Percentiles rank a stretch among this genome's conserved stretches.
Conservation (phyloP, 2,113 vertebrate species). For the Genyomyrus donnyi region DNA sequence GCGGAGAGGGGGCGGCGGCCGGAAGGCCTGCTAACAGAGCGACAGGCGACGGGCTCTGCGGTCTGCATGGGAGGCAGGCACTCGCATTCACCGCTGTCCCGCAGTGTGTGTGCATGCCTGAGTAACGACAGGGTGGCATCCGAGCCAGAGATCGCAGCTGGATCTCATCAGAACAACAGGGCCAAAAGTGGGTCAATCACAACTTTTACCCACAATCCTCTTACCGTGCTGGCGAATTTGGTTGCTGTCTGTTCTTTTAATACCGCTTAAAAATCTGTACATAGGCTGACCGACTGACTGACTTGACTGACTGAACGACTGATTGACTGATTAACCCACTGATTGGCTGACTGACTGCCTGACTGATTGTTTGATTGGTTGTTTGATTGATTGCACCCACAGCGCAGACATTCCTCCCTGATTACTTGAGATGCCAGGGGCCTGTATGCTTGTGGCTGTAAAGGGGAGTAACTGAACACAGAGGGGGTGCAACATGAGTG, state of each 20-base stretch:
- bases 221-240: background rate
- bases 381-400: background rate
- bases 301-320: background rate
- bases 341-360: background rate
- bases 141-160: constrained; percentile 6
- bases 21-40: constrained; percentile 37
- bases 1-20: constrained; percentile 28
- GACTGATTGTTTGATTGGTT: background rate
- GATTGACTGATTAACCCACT: background rate
- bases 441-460: background rate
- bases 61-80: background rate
- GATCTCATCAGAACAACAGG: background rate
- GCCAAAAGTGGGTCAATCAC: background rate
- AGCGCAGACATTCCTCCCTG: background rate
- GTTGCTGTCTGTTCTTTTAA: background rate
- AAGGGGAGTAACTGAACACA: no score
- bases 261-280: background rate
- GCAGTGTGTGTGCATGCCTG: constrained; percentile 33
- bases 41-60: constrained; percentile 33
- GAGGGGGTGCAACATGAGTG: constrained; percentile 17
- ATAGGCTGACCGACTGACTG: background rate
- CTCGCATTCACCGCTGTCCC: constrained; percentile 43
- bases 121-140: constrained; percentile 48
- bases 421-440: background rate
- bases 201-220: background rate